A percentile compares a stretch with the other conserved stretches of the same genome.
Conservation (phyloP, 2,113 vertebrate genomes). For the Cettia cetti region DNA sequence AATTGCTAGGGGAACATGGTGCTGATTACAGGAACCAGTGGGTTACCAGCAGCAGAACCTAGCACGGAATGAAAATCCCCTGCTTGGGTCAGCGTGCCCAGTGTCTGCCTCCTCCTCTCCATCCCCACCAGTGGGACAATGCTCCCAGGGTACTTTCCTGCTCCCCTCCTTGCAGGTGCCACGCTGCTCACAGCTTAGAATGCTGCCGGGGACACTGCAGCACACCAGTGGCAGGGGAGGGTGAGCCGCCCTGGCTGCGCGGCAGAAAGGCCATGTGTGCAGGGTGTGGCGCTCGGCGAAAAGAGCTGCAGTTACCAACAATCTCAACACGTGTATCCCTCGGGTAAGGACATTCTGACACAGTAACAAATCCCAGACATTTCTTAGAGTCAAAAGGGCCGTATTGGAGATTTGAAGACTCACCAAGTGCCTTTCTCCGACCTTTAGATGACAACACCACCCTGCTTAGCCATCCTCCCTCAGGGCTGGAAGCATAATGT, state of each 20-base stretch:
- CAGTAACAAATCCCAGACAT: background rate
- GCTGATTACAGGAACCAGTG: background rate
- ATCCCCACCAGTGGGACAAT: fast-evolving
- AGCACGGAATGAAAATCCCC: fast-evolving
- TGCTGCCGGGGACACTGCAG: fast-evolving
- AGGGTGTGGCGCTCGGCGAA: background rate
- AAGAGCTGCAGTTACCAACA: background rate
- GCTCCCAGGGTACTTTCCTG: background rate
- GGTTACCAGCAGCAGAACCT: background rate
- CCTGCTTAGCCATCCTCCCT: background rate
- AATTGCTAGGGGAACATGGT: background rate
- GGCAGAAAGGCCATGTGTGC: background rate
- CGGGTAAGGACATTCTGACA: no score
- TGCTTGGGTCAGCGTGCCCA: fast-evolving
- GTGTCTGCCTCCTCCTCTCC: background rate
- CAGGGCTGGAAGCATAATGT: background rate
- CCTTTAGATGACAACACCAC: background rate
- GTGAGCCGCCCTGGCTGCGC: background rate
- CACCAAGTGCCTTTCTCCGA: background rate
- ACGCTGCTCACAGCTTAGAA: background rate
- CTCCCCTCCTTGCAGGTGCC: background rate
- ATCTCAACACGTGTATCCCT: fast-evolving
- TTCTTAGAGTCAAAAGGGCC: background rate
- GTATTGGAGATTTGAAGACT: background rate
- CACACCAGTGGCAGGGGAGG: background rate